Evolutionary conservation across 2,113 vertebrate genomes (phyloP), one percentile per base, ranked within the genome.

Genomic region (Hydropotes inermis): DNA sequence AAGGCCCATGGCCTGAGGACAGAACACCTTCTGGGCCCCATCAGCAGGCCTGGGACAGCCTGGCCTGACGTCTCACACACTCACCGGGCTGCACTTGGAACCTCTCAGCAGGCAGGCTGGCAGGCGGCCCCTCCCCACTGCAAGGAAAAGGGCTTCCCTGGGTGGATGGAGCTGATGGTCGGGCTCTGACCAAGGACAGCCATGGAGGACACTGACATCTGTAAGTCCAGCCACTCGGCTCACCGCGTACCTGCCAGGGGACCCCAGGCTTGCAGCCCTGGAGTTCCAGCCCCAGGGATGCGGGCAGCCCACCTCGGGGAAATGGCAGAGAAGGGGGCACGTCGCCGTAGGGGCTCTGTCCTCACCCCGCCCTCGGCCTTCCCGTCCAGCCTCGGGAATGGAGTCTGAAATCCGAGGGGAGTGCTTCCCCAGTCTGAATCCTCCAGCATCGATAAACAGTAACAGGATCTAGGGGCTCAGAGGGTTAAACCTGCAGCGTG

Each of bases 1-100:
- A 7, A 16, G 30, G 30, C 27, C 7, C 4, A 81, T 4, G 30
- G 47, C 27, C n/a, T 13, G 54, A 12, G 25, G 82, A 64, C 23
- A 30, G 36, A 43, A 43, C 11, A 12, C 43, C 19, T 19, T 2
- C 4, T 17, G 13, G 13, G 27, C 25, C 6, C 5, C 6, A 2
- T 8, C 2, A 28, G 43, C 5, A 6, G 1, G 11, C 76, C 13
- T 28, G 4, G 28, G 76, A 19, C 10, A 2, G 47, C 76, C 33
- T 81, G 6, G 16, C 15, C 79, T 43, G 3, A 16, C 1, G 0
- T 55, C 50, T 58, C 16, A 30, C 16, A 1, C 7, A 5, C 10
- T 7, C 11, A 0, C 45, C 21, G 1, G 8, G 6, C 13, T 3
- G 2, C 43, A 1, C 2, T 1, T 0, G 9, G 45, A 25, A 16